Percentiles rank a stretch among this genome's conserved stretches.
Conservation (phyloP, 2,797 vertebrate genomes). For the Epinephelus awoara region DNA sequence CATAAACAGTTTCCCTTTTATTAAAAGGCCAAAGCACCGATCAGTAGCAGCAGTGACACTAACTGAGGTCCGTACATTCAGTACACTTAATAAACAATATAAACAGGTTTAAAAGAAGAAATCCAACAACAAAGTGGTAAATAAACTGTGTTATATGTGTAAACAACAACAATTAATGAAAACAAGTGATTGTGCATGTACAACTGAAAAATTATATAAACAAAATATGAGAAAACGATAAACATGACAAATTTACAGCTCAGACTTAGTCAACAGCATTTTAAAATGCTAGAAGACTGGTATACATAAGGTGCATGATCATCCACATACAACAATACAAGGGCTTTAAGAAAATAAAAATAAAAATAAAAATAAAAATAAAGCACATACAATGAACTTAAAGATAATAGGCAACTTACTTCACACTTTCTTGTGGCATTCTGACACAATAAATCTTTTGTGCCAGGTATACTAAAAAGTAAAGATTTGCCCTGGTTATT, state of each 20-base stretch:
- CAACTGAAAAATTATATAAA: constrained; percentile 5
- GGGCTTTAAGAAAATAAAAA: background rate
- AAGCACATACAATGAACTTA: background rate
- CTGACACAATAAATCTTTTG: background rate
- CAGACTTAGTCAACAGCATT: constrained; percentile 4
- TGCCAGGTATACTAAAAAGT: background rate
- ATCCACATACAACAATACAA: constrained; percentile 12
- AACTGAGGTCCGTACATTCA: constrained; percentile 23
- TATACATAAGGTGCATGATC: constrained; percentile 41
- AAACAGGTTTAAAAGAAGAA: constrained; percentile 19
- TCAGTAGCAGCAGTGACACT: constrained; percentile 27
- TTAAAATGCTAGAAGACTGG: constrained; percentile 4
- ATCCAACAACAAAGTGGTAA: background rate
- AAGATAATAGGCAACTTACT: background rate
- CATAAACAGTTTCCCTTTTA: constrained; percentile 61
- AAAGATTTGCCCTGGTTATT: background rate
- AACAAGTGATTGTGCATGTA: background rate
- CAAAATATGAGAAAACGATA: background rate
- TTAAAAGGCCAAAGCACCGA: constrained; percentile 31
- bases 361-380: background rate
- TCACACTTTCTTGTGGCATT: background rate
- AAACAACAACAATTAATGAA: background rate
- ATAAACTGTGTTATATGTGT: background rate
- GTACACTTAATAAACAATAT: background rate
- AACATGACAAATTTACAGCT: background rate